phyloP scores from a whole-genome alignment of 2,797 vertebrate species.

The Sternotherus odoratus region DNA sequence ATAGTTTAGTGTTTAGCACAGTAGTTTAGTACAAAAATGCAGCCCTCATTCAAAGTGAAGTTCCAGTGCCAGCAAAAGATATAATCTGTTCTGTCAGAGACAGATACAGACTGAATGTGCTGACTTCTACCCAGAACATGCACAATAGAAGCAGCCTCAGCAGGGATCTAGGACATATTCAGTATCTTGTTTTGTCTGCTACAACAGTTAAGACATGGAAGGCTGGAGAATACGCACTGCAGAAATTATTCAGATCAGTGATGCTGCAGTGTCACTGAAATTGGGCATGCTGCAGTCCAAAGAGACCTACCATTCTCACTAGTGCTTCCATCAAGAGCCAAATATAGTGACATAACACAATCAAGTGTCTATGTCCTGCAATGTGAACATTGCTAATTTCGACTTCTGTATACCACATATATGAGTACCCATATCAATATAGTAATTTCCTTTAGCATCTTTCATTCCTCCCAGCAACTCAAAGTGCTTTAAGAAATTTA shows the following conservation, averaged over 20 bases:
- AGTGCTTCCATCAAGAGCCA: not conserved
- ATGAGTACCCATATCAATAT: not conserved
- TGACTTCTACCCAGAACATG: not conserved
- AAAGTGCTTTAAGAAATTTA: not conserved
- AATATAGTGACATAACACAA: not conserved
- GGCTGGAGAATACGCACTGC: not conserved
- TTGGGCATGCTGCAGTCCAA: not conserved
- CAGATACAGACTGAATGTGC: not conserved
- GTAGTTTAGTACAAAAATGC: conserved; percentile 15
- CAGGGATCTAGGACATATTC: not conserved
- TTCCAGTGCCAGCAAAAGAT: not conserved
- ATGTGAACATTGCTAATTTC: not conserved
- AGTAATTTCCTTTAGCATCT: not conserved
- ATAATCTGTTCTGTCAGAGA: not conserved
- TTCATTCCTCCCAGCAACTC: not conserved
- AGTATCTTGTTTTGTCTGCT: not conserved
- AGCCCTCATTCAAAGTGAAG: not conserved
- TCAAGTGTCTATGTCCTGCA: not conserved
- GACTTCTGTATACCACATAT: not conserved
- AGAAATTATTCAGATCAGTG: not conserved
- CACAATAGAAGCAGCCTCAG: not conserved
- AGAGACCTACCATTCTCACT: not conserved
- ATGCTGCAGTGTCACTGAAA: not conserved
- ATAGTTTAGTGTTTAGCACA: conserved; percentile 22
- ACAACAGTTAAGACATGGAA: not conserved